A percentile compares a stretch with the other conserved stretches of the same genome.
These are phyloP conservation scores for Pygocentrus nattereri DNA, from an alignment of 2,797 vertebrate species.

Conservation along the genomic window DNA sequence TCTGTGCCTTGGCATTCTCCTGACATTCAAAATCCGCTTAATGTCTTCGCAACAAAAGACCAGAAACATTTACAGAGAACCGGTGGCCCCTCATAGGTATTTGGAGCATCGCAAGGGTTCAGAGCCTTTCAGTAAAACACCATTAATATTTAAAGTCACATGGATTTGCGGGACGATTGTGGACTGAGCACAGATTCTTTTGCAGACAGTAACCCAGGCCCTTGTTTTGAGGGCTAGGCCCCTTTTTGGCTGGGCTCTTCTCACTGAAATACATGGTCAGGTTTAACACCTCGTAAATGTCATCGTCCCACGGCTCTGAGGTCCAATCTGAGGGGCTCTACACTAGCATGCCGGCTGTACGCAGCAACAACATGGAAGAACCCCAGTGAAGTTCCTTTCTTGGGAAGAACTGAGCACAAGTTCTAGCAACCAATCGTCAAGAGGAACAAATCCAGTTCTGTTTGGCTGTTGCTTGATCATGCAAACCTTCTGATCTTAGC, in stretches of 20 bases:
- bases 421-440: too few relatives aligned
- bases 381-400: not conserved
- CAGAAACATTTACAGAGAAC: not conserved
- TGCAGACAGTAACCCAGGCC: not conserved
- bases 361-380: not conserved
- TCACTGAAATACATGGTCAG: not conserved
- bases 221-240: constrained; percentile 11
- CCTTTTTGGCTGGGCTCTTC: not conserved
- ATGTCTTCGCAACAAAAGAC: not conserved
- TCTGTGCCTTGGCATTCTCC: constrained; percentile 14
- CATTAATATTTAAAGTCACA: not conserved
- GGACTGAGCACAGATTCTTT: not conserved
- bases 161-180: not conserved
- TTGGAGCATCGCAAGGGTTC: not conserved
- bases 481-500: too few relatives aligned
- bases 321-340: not conserved
- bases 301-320: not conserved
- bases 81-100: not conserved
- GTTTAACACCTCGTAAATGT: constrained; percentile 28
- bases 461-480: too few relatives aligned
- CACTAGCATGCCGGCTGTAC: too few relatives aligned
- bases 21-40: constrained; percentile 14
- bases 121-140: not conserved
- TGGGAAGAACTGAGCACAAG: too few relatives aligned
- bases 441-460: too few relatives aligned